Evolutionary conservation across 2,888 invertebrate genomes (phyloP), one percentile per base, ranked within the genome.

Genomic region (Tetheella fluctuosa): DNA sequence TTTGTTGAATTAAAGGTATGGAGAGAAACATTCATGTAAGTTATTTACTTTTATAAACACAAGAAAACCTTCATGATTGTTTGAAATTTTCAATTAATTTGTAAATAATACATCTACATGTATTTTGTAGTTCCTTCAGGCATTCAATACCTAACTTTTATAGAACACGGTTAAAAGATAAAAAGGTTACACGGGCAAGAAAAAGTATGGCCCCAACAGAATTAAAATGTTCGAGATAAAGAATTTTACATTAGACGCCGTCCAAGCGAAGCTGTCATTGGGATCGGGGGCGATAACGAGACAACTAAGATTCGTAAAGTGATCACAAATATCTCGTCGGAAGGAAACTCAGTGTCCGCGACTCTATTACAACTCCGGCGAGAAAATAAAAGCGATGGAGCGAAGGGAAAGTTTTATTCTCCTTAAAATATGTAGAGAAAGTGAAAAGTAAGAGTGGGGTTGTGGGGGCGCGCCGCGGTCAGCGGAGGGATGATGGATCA

Each of bases 381-480:
- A 81, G 85, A 87, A 86, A 88, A 89, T 89, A 88, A 86, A 87
- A 83, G 80, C 84, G 76, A 77, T 79, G 82, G 83, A 86, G 85
- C 81, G 80, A 86, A 86, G 86, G 81, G 86, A 91, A 93, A 91
- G 87, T 91, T 93, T 91, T 89, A 90, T 90, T 92, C 91, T 91
- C 87, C 89, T 92, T 93, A 91, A 93, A 93, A 93, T 93, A 93
- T 93, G 93, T 93, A 93, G 93, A 91, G 93, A 89, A 91, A 92
- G 93, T 91, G 93, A 90, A 93, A 91, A 93, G 90, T 91, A 90
- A 89, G 88, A 86, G 86, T 83, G 85, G 83, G 83, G 84, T 77
- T 80, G 67, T 76, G 76, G 64, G 76, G 71, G 70, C 64, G 68
- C 61, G 69, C 78, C 76, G 85, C 85, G 80, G 84, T 84, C 82